These are phyloP conservation scores for Hippocampus guttulatus DNA, from an alignment of 2,113 vertebrate genomes.

Conservation along the genomic window DNA sequence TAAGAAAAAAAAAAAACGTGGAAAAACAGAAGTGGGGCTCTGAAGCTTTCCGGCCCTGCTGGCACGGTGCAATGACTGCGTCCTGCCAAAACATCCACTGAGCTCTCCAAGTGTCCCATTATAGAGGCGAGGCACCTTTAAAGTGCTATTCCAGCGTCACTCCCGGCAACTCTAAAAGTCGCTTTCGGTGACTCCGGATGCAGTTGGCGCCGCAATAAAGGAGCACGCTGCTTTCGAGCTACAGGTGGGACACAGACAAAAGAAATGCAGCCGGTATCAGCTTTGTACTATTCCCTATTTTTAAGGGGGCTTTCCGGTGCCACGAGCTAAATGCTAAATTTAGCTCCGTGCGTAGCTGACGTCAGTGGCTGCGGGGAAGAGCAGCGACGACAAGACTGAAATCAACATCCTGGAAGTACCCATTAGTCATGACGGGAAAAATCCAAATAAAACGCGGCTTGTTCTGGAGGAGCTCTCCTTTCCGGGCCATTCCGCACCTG, in stretches of 20 bases:
- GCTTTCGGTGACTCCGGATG: conserved; percentile 9
- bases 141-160: conserved; percentile 14
- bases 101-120: conserved; percentile 22
- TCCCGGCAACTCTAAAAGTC: conserved; percentile 16
- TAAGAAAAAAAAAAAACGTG: background rate
- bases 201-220: conserved; percentile 15
- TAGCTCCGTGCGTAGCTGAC: too few species aligned
- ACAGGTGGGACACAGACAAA: conserved; percentile 2
- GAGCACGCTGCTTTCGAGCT: conserved; percentile 13
- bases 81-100: conserved; percentile 26
- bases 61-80: background rate
- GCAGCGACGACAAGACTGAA: too few species aligned
- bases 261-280: too few species aligned
- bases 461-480: background rate
- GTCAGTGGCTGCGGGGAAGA: too few species aligned
- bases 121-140: conserved; percentile 13
- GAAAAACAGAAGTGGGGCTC: background rate
- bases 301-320: too few species aligned
- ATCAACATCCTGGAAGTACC: too few species aligned
- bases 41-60: conserved; percentile 4
- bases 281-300: too few species aligned
- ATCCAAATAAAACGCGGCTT: background rate
- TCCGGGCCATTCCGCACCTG: conserved; percentile 15
- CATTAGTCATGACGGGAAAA: too few species aligned
- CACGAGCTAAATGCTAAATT: too few species aligned